Base-by-base conservation (phyloP, 1,140 invertebrate genomes). In the Nasonia vitripennis region DNA sequence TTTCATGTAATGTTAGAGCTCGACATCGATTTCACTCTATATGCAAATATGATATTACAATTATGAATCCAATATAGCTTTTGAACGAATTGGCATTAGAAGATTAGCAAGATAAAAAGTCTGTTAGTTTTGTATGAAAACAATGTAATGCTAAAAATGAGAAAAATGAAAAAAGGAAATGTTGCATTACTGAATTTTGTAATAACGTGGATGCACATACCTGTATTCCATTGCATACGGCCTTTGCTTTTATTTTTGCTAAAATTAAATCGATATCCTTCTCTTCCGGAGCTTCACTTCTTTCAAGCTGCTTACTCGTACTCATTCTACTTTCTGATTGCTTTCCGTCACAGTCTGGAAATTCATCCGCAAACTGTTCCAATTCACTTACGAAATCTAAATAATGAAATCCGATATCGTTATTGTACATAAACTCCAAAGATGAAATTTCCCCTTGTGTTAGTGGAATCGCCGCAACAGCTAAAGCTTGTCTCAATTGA, bases 391-490 rank as follows among this genome's bases (percentile, higher is more conserved):
- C 90, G 86, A 97, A 95, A 86, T 94, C 94, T 62, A 94, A 92
- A 89, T 96, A 97, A 92, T 95, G 95, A 89, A 96, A 96, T 27
- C 96, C 96, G 83, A 95, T 90, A 88, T 96, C 95, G 89, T 96
- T 95, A 74, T 94, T 94, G 89, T 96, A 96, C 74, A 95, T 93
- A 86, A 93, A 91, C 87, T 96, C 95, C 23, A 97, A 92, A n/a
- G 95, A 94, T 73, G 94, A 94, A n/a, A 96, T 89, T 89, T 96
- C 96, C 87, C 94, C 93, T 74, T 94, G 91, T 0, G 95, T 94
- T 4, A 96, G 91, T 48, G 96, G 91, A 88, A 96, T 94, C 41
- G 95, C 94, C 87, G 95, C 94, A 45, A 94, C 93, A 75, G 94
- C 92, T 83, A 96, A 92, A 87, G 95, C 94, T 90, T 96, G 95